These are phyloP conservation scores for Chouioia cunea DNA, from an alignment of 2,888 invertebrate genomes.

Conservation along the genomic window DNA sequence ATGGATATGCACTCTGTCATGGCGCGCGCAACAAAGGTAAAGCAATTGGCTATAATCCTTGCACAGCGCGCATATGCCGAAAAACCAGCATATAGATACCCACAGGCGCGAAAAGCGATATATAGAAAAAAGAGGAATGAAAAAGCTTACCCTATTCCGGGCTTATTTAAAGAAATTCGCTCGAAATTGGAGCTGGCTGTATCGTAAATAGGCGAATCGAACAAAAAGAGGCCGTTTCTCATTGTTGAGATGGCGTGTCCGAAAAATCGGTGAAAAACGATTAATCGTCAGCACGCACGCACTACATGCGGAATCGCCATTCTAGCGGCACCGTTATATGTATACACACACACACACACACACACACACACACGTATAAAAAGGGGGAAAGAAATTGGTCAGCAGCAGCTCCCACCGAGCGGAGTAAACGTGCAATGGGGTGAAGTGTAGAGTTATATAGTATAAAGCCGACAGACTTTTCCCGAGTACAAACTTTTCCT, in stretches of 20 bases:
- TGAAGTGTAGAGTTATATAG: background rate
- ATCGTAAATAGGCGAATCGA: constrained; percentile 36
- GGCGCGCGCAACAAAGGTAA: too few species aligned
- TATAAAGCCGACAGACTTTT: constrained; percentile 14
- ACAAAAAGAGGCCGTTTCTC: constrained; percentile 36
- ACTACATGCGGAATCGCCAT: constrained; percentile 8
- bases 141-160: background rate
- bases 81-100: too few species aligned
- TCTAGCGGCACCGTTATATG: background rate
- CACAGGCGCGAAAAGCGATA: background rate
- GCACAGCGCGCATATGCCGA: too few species aligned
- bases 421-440: background rate
- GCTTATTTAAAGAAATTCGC: constrained; percentile 35
- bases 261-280: constrained; percentile 42
- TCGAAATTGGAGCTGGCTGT: constrained; percentile 39
- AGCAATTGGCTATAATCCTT: too few species aligned
- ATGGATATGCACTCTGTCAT: too few species aligned
- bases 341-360: too few species aligned
- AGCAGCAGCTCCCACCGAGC: constrained; percentile 23
- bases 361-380: constrained; percentile 13
- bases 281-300: constrained; percentile 36
- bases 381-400: constrained; percentile 18
- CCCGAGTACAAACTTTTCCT: constrained; percentile 22
- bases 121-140: background rate
- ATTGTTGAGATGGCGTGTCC: constrained; percentile 28